Base-by-base conservation (phyloP, 2,797 vertebrate species). In the Hipposideros larvatus region DNA sequence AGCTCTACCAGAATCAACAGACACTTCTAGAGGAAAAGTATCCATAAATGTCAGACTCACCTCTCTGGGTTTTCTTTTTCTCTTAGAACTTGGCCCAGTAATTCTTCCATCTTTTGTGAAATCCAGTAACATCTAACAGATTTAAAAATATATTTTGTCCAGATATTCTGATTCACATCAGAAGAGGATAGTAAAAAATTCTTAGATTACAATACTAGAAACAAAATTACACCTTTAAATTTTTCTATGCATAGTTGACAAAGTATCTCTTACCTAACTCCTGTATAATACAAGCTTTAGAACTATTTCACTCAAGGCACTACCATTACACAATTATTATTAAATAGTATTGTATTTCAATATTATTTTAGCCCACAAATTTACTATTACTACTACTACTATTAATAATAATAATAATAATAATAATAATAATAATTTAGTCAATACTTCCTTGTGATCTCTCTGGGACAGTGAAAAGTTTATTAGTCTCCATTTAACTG, bases 101-200 rank as follows among this genome's bases (percentile, higher is more conserved):
- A 74, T 96, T 79, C 19, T 86, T 94, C 53, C 83, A 21, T 83
- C 31, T 63, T 46, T 87, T 93, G 26, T 77, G 53, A 96, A 93
- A 26, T 68, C 65, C 31, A 90, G 13, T 88, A 96, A 80, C 14
- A 59, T 79, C 59, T 43, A 74, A 85, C 73, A 63, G 8, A 92
- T 61, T 90, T 87, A 89, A 74, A 59, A 89, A 63, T 93, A 57
- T 70, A 53, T 61, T 74, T 86, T 91, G 41, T 65, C 59, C 73
- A 79, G 14, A 80, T 87, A 86, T 86, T 93, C 83, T 85, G n/a
- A 22, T 78, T 91, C 31, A 75, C 11, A 87, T 87, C 65, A 91
- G 21, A 21, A 93, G 11, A 66, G 18, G 85, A 78, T 48, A 59
- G 11, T 86, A 82, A 94, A 83, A 82, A 61, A 92, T 91, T 78